Base-by-base conservation (phyloP, 2,888 invertebrate species). In the Rambutsinella grinnellia region DNA sequence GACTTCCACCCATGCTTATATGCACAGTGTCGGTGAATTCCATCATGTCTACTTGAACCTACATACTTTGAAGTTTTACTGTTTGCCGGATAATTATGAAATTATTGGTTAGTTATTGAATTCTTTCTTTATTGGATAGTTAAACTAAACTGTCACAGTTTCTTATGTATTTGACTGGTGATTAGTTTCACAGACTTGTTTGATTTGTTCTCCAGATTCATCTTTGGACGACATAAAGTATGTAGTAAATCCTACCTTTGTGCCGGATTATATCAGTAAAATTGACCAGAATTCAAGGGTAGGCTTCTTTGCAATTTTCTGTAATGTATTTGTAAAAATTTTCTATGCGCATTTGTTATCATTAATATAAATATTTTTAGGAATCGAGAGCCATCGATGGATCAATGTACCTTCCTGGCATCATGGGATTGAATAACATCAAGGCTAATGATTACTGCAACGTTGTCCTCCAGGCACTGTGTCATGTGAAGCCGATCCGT, bases 401-500 rank as follows among this genome's bases (percentile, higher is more conserved):
- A 10, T 95, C 96, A 0, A 91, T 97, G 86, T 99, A 99, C 87
- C 91, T 95, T 86, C 99, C 99, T 2, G 99, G 97, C 71, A 97
- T 99, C 85, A 97, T 99, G 21, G 97, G 97, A 0, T 89, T 99
- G 60, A 99, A 99, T 86, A 99, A 99, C 87, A 99, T 99, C 84
- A 99, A 99, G 88, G 98, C 97, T 2, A 99, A 99, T 88, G 99
- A 99, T 87, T 99, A 99, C 86, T 99, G 99, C 86, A 99, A 99
- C 88, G 99, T 99, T 58, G 94, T 99, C 69, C 89, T 99, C 68
- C 96, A 96, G 93, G 96, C 97, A 21, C 87, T 99, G 28, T 94
- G 97, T 0, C 97, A 99, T 88, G 98, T 99, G 2, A 91, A 93
- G 0, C 98, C 99, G 0, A 88, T 99, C 19, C 90, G 99, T 51